Base-by-base conservation (phyloP, 2,113 vertebrate genomes). In the Epinephelus fuscoguttatus region DNA sequence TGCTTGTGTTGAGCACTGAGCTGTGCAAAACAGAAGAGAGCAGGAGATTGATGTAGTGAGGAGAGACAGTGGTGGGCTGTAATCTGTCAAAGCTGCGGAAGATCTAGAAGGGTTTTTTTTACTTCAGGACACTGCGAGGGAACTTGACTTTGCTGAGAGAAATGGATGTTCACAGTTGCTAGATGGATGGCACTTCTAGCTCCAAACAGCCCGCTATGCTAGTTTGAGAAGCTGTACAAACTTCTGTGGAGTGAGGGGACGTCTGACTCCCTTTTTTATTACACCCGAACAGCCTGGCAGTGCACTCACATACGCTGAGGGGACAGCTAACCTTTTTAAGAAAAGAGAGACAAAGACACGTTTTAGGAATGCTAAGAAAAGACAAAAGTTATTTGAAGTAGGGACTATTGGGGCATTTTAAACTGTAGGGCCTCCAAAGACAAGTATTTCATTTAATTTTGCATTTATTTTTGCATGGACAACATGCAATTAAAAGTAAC, bases 121-220 rank as follows among this genome's bases (percentile, higher is more conserved):
- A 11, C 86, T 87, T 45, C 27, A 53, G 81, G 83, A 86, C 72
- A 30, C 63, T 1, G 19, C 27, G 25, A 68, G 57, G 52, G 62
- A 74, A 45, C 69, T 84, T 1, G 50, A 84, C 67, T 83, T 75
- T 78, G 84, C 71, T 83, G 78, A 84, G 40, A 90, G 90, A 78
- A 78, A 70, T 23, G 18, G 70, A 77, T 53, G 89, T 78, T 77
- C 62, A 70, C 50, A 5, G 75, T 84, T 69, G 77, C 50, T 66
- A 55, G 80, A 88, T 80, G 68, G 64, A 72, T 61, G 82, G 45
- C 67, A 75, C 78, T 71, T 55, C n/a, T 11, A 49, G 78, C 67
- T 78, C n/a, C 0, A 52, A 56, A 70, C 57, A 74, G 27, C 49
- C 61, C 60, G 23, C 50, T 52, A 9, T 18, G 47, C 80, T 37